These are phyloP conservation scores for Reinhardtius hippoglossoides DNA, from an alignment of 2,113 vertebrate species.

Conservation along the genomic window DNA sequence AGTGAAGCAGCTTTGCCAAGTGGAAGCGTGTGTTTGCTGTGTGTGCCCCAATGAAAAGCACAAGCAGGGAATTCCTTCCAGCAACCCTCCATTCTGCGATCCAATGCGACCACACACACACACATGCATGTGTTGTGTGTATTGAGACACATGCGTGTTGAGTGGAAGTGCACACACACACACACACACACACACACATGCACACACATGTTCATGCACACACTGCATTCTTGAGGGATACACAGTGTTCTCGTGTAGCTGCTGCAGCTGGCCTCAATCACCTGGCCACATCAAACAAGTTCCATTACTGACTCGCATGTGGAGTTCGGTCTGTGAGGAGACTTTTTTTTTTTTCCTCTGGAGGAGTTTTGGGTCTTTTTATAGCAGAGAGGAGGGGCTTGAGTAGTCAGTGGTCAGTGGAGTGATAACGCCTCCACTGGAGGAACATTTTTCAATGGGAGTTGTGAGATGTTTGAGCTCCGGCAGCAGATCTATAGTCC, in stretches of 20 bases:
- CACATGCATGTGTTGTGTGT: neutral
- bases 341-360: slow-evolving; percentile 25
- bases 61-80: slow-evolving; percentile 69
- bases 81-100: slow-evolving; percentile 7
- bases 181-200: slow-evolving; percentile 20
- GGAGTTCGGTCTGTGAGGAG: slow-evolving; percentile 18
- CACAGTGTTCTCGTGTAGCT: slow-evolving; percentile 12
- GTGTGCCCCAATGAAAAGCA: slow-evolving; percentile 21
- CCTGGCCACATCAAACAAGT: slow-evolving; percentile 73
- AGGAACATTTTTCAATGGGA: slow-evolving; percentile 29
- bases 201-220: slow-evolving; percentile 22
- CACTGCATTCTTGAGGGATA: slow-evolving; percentile 16
- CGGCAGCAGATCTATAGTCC: neutral
- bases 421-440: slow-evolving; percentile 26
- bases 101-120: slow-evolving; percentile 11
- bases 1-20: slow-evolving; percentile 35
- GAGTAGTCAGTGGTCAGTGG: neutral
- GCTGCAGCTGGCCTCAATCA: slow-evolving; percentile 73
- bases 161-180: slow-evolving; percentile 4
- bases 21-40: slow-evolving; percentile 44
- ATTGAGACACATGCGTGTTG: neutral
- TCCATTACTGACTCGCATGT: slow-evolving; percentile 51
- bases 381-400: slow-evolving; percentile 49
- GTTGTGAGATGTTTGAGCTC: slow-evolving; percentile 28
- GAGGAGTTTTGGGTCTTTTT: slow-evolving; percentile 62